These are phyloP conservation scores for Conus canariensis DNA, from an alignment of 2,888 invertebrate species.

Conservation along the genomic window DNA sequence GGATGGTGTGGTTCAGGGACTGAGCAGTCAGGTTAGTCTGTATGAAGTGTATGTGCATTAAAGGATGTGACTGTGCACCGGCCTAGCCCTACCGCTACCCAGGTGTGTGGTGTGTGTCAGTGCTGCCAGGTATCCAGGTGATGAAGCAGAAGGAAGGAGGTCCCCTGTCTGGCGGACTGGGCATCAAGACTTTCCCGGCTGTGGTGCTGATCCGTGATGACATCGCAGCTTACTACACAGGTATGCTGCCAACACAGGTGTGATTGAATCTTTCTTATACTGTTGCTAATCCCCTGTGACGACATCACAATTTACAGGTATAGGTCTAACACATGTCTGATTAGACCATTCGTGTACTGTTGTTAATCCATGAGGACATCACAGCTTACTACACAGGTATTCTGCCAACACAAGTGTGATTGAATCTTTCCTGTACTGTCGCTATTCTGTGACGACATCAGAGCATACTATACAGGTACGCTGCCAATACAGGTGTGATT, in stretches of 20 bases:
- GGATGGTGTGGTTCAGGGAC: too few relatives aligned
- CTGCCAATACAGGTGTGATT: too few relatives aligned
- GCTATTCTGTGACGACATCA: neutral
- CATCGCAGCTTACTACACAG: conserved; percentile 14
- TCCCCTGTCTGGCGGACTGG: neutral
- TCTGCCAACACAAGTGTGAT: neutral
- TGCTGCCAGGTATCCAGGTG: conserved; percentile 9
- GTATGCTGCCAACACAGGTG: neutral
- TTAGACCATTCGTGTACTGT: too few relatives aligned
- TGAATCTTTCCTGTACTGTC: too few relatives aligned
- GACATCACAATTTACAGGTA: too few relatives aligned
- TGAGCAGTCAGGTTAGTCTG: too few relatives aligned
- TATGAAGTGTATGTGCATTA: too few relatives aligned
- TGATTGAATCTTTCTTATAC: neutral
- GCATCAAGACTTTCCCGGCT: neutral
- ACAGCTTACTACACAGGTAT: neutral
- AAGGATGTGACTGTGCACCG: too few relatives aligned
- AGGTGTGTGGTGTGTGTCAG: neutral
- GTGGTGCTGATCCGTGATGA: conserved; percentile 15
- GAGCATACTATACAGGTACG: neutral
- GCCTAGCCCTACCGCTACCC: too few relatives aligned
- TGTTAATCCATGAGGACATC: neutral
- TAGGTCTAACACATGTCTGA: too few relatives aligned
- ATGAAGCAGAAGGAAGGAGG: conserved; percentile 1
- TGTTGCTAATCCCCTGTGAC: too few relatives aligned